A percentile compares a stretch with the other conserved stretches of the same genome.
Conservation (phyloP, 2,888 invertebrate species). For the Ctenicera cuprea region DNA sequence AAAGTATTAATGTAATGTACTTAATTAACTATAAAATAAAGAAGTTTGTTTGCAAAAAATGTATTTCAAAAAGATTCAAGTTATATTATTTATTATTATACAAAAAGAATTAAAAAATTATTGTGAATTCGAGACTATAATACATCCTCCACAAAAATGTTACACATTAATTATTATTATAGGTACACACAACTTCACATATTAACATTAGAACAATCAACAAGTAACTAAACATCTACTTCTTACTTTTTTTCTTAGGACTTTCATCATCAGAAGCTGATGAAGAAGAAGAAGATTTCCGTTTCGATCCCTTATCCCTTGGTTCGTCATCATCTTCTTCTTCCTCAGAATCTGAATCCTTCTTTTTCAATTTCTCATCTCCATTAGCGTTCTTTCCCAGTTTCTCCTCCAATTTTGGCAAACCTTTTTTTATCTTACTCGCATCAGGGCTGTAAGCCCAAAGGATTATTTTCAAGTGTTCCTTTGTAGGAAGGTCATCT, state of each 20-base stretch:
- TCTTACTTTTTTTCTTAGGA: conserved; percentile 59
- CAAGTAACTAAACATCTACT: conserved; percentile 33
- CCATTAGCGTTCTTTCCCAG: conserved; percentile 63
- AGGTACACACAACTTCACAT: conserved; percentile 1
- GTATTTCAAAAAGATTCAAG: conserved; percentile 4
- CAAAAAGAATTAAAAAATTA: conserved; percentile 17
- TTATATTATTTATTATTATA: background rate
- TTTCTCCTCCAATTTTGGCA: conserved; percentile 73
- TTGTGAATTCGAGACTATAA: conserved; percentile 9
- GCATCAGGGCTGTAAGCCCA: conserved; percentile 87
- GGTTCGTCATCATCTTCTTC: conserved; percentile 47
- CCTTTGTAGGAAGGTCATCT: conserved; percentile 80
- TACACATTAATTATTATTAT: background rate
- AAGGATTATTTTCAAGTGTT: conserved; percentile 81
- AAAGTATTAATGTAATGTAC: too few species aligned
- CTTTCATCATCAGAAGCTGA: conserved; percentile 63
- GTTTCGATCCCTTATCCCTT: conserved; percentile 58
- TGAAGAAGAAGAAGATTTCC: conserved; percentile 63
- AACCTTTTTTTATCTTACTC: conserved; percentile 78
- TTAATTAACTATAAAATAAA: too few species aligned
- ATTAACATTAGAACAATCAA: conserved; percentile 4
- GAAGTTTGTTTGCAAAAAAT: background rate
- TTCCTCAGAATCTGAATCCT: conserved; percentile 43
- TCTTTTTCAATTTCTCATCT: conserved; percentile 58
- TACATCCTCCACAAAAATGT: conserved; percentile 16